Percentiles rank a stretch among this genome's conserved stretches.
These are phyloP conservation scores for Cephus pygmeus DNA, from an alignment of 2,888 invertebrate genomes.

Conservation along the genomic window DNA sequence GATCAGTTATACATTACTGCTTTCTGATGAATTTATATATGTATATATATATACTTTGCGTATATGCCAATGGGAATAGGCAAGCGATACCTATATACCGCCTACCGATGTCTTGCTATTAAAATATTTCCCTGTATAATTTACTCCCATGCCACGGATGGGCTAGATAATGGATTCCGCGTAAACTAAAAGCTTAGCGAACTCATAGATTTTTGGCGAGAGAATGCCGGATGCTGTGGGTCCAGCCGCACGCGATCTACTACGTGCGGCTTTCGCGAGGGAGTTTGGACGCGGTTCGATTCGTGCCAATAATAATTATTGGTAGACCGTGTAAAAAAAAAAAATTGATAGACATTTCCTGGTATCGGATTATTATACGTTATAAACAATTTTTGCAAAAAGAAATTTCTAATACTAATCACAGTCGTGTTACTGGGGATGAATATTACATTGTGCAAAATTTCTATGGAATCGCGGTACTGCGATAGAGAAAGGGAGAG, in stretches of 20 bases:
- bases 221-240: not conserved
- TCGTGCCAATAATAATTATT: not conserved
- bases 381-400: not conserved
- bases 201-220: not conserved
- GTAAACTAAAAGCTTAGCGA: not conserved
- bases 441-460: not conserved
- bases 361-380: not conserved
- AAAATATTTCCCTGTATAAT: not conserved
- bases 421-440: not conserved
- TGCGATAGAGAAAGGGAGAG: not conserved
- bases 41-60: not conserved
- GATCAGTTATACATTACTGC: not conserved
- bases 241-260: not conserved
- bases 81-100: too few relatives aligned
- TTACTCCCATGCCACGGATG: not conserved
- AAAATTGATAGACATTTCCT: not conserved
- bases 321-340: not conserved
- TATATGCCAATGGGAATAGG: not conserved
- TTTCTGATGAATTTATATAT: not conserved
- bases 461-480: not conserved
- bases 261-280: not conserved
- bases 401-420: not conserved
- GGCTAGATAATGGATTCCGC: not conserved
- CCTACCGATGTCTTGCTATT: not conserved
- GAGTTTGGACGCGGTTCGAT: not conserved